Evolutionary conservation across 2,797 vertebrate genomes (phyloP).

Genomic region (Gobionotothen gibberifrons): DNA sequence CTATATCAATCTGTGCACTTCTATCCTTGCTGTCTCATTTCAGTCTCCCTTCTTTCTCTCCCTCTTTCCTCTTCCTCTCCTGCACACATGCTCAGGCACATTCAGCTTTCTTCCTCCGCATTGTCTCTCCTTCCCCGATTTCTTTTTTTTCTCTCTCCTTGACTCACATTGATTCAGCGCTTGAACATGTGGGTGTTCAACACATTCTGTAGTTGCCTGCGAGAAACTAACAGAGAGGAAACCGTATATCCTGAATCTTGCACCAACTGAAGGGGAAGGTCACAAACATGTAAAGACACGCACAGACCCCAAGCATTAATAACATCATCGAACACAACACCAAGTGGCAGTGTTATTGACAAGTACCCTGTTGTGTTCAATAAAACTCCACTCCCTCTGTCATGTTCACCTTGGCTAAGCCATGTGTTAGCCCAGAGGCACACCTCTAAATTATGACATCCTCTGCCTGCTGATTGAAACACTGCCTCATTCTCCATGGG

Average conservation of each 20-base stretch:
- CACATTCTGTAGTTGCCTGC: constrained; percentile 32
- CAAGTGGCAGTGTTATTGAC: constrained; percentile 66
- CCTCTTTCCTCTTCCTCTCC: constrained; percentile 19
- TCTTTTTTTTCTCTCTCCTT: constrained; percentile 43
- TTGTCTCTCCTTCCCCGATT: constrained; percentile 26
- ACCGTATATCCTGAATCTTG: constrained; percentile 26
- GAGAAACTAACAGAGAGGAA: constrained; percentile 42
- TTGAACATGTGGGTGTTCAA: constrained; percentile 53
- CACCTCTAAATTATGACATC: constrained; percentile 76
- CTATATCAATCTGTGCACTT: constrained; percentile 83
- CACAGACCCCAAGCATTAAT: constrained; percentile 51
- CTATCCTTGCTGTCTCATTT: constrained; percentile 74
- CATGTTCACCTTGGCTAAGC: constrained; percentile 76
- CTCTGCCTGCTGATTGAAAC: constrained; percentile 65
- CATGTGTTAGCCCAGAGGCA: constrained; percentile 68
- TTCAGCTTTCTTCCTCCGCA: constrained; percentile 9
- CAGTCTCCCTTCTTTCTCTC: constrained; percentile 61
- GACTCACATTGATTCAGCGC: constrained; percentile 41
- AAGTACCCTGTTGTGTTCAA: constrained; percentile 63
- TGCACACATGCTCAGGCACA: constrained; percentile 19
- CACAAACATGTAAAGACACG: constrained; percentile 38
- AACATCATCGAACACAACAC: constrained; percentile 41
- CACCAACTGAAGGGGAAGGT: constrained; percentile 37
- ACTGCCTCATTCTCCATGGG: constrained; percentile 71
- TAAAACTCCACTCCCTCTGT: constrained; percentile 63